These are phyloP conservation scores for Axea sp. DNA, from an alignment of 2,888 invertebrate species.

Conservation along the genomic window DNA sequence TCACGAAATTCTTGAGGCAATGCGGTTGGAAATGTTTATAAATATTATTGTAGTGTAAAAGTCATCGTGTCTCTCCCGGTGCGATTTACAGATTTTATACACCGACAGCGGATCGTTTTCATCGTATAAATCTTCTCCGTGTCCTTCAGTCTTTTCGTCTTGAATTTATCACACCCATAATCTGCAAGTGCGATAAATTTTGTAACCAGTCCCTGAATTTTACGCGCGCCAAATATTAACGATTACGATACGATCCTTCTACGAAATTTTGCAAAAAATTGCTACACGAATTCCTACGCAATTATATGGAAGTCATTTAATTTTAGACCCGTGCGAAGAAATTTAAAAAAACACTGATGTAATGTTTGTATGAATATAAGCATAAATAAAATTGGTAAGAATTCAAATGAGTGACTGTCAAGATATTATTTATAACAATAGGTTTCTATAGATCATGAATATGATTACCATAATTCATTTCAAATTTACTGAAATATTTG, in stretches of 20 bases:
- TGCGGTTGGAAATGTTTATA: too few species aligned
- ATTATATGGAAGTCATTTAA: slow-evolving; percentile 28
- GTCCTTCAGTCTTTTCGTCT: slow-evolving; percentile 21
- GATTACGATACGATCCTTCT: slow-evolving; percentile 44
- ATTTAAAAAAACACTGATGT: slow-evolving; percentile 14
- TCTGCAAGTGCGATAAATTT: slow-evolving; percentile 51
- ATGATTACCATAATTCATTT: too few species aligned
- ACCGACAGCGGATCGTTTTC: slow-evolving; percentile 47
- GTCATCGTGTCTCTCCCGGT: slow-evolving; percentile 13
- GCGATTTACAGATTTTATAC: slow-evolving; percentile 22
- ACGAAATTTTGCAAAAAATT: slow-evolving; percentile 51
- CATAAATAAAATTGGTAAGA: too few species aligned
- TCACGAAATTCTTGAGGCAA: too few species aligned
- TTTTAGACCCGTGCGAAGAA: slow-evolving; percentile 37
- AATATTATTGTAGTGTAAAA: slow-evolving; percentile 42
- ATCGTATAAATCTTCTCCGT: slow-evolving; percentile 46
- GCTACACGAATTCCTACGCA: slow-evolving; percentile 2
- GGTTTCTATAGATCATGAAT: too few species aligned
- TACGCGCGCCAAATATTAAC: slow-evolving; percentile 51
- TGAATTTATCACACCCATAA: slow-evolving; percentile 55
- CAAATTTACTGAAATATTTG: too few species aligned
- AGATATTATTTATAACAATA: too few species aligned
- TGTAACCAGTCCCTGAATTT: slow-evolving; percentile 43
- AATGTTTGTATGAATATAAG: too few species aligned
- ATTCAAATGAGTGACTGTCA: too few species aligned